phyloP scores from a whole-genome alignment of 2,888 invertebrate species.

The Thereva unica region DNA sequence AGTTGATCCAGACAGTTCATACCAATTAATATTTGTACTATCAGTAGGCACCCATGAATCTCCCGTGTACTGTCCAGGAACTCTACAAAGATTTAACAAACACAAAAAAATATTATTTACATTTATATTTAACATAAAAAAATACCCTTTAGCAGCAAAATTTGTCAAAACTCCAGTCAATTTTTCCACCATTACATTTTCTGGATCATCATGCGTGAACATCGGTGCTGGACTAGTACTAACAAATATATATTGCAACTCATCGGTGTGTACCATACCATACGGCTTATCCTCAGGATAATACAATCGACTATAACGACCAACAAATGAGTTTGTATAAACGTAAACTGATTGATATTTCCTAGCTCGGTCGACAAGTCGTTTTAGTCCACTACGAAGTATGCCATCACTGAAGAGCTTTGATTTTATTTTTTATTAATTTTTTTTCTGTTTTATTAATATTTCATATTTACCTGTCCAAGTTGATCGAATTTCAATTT shows the following conservation, averaged over 20 bases:
- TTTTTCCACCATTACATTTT: constrained; percentile 56
- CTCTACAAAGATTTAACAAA: background rate
- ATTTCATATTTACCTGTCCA: constrained; percentile 41
- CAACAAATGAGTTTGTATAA: constrained; percentile 66
- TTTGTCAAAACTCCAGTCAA: constrained; percentile 58
- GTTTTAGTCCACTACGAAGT: constrained; percentile 63
- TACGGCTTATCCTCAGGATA: constrained; percentile 59
- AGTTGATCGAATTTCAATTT: constrained; percentile 50
- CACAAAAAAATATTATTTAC: background rate
- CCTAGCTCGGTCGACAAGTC: constrained; percentile 65
- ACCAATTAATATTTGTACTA: no score
- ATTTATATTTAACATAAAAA: background rate
- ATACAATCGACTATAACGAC: constrained; percentile 63
- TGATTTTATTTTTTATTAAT: background rate
- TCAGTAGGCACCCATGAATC: no score
- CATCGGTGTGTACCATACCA: constrained; percentile 60
- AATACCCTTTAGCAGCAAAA: constrained; percentile 54
- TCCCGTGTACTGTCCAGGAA: no score
- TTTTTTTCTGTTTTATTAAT: background rate
- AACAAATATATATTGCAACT: constrained; percentile 58
- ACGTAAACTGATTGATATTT: constrained; percentile 65
- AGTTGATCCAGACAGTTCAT: no score
- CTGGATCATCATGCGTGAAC: constrained; percentile 54
- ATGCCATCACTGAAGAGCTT: constrained; percentile 65
- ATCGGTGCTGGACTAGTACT: constrained; percentile 50